Conservation (phyloP, 2,113 vertebrate genomes). For the Anas platyrhynchos region DNA sequence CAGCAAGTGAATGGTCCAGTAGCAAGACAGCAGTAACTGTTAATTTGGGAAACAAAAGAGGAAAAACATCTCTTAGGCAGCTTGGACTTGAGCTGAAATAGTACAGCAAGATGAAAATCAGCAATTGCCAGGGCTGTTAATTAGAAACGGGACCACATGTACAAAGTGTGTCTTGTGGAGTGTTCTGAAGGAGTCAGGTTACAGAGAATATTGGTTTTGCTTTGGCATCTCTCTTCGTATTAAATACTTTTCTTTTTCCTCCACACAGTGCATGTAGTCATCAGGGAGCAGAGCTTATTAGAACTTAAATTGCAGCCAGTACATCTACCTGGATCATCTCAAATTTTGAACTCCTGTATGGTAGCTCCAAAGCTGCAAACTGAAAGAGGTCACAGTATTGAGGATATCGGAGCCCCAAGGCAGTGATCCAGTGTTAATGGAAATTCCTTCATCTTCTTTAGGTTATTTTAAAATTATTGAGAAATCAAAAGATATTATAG, state of each 20-base stretch:
- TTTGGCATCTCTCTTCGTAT: background rate
- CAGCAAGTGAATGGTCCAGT: background rate
- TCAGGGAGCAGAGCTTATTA: conserved; percentile 2
- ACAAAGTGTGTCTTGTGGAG: background rate
- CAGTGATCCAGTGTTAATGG: background rate
- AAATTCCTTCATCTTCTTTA: background rate
- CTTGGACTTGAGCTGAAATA: conserved; percentile 23
- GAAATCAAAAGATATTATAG: background rate
- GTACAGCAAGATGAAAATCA: conserved; percentile 39
- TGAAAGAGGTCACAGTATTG: background rate
- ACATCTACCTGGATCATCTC: background rate
- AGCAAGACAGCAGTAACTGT: background rate
- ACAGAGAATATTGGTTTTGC: background rate
- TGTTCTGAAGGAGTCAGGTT: background rate
- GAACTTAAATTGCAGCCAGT: background rate
- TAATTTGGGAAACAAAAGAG: conserved; percentile 32
- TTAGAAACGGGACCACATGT: conserved; percentile 31
- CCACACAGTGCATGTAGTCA: background rate
- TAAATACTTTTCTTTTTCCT: background rate
- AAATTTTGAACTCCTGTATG: background rate
- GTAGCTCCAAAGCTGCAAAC: background rate
- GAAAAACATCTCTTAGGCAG: background rate
- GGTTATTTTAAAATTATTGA: background rate
- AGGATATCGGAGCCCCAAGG: background rate
- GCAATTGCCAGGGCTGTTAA: conserved; percentile 27